Evolutionary conservation across 1,140 invertebrate species (phyloP).

Genomic region (Drosophila rhopaloa): DNA sequence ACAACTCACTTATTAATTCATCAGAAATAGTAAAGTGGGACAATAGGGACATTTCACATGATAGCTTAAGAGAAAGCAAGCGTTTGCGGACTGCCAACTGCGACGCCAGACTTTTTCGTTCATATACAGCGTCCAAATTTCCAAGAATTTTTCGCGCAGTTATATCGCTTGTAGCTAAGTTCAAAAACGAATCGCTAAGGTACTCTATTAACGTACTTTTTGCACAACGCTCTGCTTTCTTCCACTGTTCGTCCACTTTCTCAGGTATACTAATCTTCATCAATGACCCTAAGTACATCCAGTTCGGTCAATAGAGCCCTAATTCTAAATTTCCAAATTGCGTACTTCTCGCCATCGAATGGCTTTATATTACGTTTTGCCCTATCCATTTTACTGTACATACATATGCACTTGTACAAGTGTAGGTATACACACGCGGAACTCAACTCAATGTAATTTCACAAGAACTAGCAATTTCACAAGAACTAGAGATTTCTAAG

Average conservation of each 20-base stretch:
- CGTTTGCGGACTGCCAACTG: constrained; percentile 3
- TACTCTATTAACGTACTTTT: too few relatives aligned
- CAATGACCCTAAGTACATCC: not conserved
- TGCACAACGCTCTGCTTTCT: too few relatives aligned
- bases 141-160: constrained; percentile 9
- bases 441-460: not conserved
- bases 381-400: constrained; percentile 3
- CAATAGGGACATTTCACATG: constrained; percentile 61
- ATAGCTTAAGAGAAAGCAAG: constrained; percentile 65
- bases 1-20: constrained; percentile 68
- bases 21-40: constrained; percentile 82
- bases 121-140: constrained; percentile 10
- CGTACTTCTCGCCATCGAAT: constrained; percentile 18
- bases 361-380: constrained; percentile 16
- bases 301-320: constrained; percentile 10
- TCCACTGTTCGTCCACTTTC: too few relatives aligned
- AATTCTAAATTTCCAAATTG: constrained; percentile 21
- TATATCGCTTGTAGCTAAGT: constrained; percentile 10
- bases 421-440: not conserved
- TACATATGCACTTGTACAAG: too few relatives aligned
- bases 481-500: not conserved
- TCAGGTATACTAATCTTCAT: too few relatives aligned
- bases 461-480: not conserved
- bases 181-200: constrained; percentile 10
- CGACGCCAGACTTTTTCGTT: not conserved